Conservation (phyloP, 2,888 invertebrate species). For the Camptogramma bilineatum region DNA sequence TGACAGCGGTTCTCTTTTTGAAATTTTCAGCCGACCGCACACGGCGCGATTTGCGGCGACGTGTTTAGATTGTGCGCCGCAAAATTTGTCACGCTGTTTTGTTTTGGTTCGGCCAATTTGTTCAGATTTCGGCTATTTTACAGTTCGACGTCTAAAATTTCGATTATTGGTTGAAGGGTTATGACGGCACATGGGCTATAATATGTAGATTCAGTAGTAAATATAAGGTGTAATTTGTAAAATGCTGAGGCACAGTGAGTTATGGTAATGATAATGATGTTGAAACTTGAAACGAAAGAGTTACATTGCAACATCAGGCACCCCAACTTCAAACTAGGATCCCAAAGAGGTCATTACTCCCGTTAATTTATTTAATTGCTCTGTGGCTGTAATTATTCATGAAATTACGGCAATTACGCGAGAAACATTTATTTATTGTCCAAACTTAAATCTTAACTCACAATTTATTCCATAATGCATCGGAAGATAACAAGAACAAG, state of each 20-base stretch:
- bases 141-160: not conserved
- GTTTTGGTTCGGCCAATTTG: conserved; percentile 43
- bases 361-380: conserved; percentile 85
- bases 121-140: conserved; percentile 21
- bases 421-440: conserved; percentile 85
- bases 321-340: conserved; percentile 81
- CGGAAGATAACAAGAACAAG: conserved; percentile 68
- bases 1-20: conserved; percentile 82
- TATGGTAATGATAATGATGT: not conserved
- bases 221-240: not conserved
- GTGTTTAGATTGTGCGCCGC: conserved; percentile 70
- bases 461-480: conserved; percentile 82
- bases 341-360: conserved; percentile 82
- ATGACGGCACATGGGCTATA: not conserved
- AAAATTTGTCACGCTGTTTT: conserved; percentile 58
- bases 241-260: not conserved
- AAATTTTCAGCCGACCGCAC: conserved; percentile 75
- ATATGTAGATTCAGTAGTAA: too few relatives aligned
- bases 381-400: conserved; percentile 85
- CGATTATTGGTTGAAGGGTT: not conserved
- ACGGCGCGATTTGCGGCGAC: conserved; percentile 76
- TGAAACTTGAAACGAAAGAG: conserved; percentile 7
- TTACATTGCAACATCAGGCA: conserved; percentile 67
- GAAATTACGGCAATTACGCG: conserved; percentile 85
- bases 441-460: conserved; percentile 83